Evolutionary conservation across 1,140 invertebrate genomes (phyloP), one percentile per base, ranked within the genome.

Genomic region (Drosophila repletoides): DNA sequence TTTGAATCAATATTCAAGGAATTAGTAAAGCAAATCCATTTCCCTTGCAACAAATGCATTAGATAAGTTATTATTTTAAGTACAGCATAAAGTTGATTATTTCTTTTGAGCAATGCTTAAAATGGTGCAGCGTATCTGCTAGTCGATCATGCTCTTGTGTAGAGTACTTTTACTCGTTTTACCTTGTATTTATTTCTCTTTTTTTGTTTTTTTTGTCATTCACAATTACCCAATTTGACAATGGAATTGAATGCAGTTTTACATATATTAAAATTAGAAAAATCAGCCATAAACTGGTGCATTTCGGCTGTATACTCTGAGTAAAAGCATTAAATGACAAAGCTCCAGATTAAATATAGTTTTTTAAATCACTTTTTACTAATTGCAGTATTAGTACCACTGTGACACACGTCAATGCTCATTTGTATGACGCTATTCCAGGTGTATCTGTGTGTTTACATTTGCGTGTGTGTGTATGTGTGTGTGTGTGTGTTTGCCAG

Each of bases 191-290:
- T 66, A 55, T 66, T 53, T 52, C 31, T 31, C 29, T 72, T 26
- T 56, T 43, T 66, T 68, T 24, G 48, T 46, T 58, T 67, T 76
- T n/a, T n/a, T n/a, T n/a, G n/a, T n/a, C n/a, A n/a, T 75, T 59
- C 48, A 41, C 76, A 76, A 81, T 81, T 81, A 72, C 59, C 52
- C 63, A 77, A 73, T 84, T 80, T 53, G 48, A 80, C 72, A 76
- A 67, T 72, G 77, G 58, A 52, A 43, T 40, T 31, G 41, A 76
- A 46, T 46, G 53, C 45, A 34, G 72, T 46, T 34, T 21, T n/a
- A n/a, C n/a, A n/a, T n/a, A n/a, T 52, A 40, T 19, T 61, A 31
- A 26, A 46, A 31, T 24, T 10, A 14, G 3, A 24, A 28, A 53
- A 65, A 33, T 28, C 36, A 36, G 15, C 21, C 31, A 61, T 41